Evolutionary conservation across 2,888 invertebrate genomes (phyloP), one percentile per base, ranked within the genome.

Genomic region (Steinernema scapterisci): DNA sequence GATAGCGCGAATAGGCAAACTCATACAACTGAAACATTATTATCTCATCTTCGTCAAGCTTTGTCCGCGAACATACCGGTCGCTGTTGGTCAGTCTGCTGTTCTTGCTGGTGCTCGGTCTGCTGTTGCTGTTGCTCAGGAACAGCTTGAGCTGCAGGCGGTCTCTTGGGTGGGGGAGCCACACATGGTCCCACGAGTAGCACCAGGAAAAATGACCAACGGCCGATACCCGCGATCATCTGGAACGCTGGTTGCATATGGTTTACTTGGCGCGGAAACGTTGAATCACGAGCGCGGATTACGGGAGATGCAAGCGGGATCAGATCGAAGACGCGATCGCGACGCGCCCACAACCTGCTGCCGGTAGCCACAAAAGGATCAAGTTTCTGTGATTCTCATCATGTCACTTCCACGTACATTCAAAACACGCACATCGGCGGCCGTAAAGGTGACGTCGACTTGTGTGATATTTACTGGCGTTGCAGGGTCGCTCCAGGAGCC

Each of bases 1-100:
- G 77, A 71, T 86, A 86, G 44, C 83, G 84, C 9, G 80, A 79
- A 73, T 86, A 86, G 0, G 84, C 77, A 75, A 86, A 85, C 74
- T 85, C 79, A 72, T 86, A 87, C 44, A 74, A 45, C 85, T 86
- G 38, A 73, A 83, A 73, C n/a, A 38, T 5, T 38, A 44, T 19
- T 46, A 13, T 23, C n/a, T 23, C 0, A 51, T 1, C 16, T 7
- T 21, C 77, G 51, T 27, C 1, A 9, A 77, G 38, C 31, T n/a
- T 5, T 27, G 13, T 9, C 16, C n/a, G 23, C 19, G 11, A 23
- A 46, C 72, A 25, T 63, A 74, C 76, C 43, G 72, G 73, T 44
- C 73, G 78, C 45, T 76, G 74, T 23, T 63, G 44, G 25, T 75
- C 74, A 19, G 44, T 31, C 38, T 78, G 77, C 27, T 74, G 70